Conservation (phyloP, 30 jellyfish, hydroid and myxozoan genomes). For the Hydractinia symbiolongicarpus region DNA sequence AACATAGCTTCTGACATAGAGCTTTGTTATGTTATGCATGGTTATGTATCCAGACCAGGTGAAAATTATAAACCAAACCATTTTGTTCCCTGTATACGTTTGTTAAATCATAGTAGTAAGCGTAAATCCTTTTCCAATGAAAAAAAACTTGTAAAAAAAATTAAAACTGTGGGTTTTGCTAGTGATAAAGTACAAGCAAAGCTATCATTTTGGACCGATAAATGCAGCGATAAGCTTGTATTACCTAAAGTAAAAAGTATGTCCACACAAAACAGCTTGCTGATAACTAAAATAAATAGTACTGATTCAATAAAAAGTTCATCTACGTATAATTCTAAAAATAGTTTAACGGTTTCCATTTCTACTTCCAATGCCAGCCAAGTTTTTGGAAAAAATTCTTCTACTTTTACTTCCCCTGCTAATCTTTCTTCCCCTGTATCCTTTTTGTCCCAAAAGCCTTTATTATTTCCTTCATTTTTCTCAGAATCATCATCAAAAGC, state of each 20-base stretch:
- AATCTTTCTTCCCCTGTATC: no score
- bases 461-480: not conserved
- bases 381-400: not conserved
- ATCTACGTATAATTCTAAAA: no score
- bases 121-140: not conserved
- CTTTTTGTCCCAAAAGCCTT: no score
- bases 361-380: not conserved
- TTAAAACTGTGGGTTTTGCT: not conserved
- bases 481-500: not conserved
- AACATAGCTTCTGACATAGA: not conserved
- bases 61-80: not conserved
- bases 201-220: conserved; percentile 5
- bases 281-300: not conserved
- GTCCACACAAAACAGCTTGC: not conserved
- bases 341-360: no score
- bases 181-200: conserved; percentile 15
- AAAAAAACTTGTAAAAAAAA: not conserved
- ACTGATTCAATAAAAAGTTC: no score
- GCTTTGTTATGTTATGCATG: not conserved
- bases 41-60: not conserved
- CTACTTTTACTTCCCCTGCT: not conserved
- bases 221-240: not conserved
- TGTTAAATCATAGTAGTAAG: no score
- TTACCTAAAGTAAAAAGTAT: conserved; percentile 9
- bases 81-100: not conserved